Base-by-base conservation (phyloP, 2,797 vertebrate genomes). In the Phoxinus dragarum region DNA sequence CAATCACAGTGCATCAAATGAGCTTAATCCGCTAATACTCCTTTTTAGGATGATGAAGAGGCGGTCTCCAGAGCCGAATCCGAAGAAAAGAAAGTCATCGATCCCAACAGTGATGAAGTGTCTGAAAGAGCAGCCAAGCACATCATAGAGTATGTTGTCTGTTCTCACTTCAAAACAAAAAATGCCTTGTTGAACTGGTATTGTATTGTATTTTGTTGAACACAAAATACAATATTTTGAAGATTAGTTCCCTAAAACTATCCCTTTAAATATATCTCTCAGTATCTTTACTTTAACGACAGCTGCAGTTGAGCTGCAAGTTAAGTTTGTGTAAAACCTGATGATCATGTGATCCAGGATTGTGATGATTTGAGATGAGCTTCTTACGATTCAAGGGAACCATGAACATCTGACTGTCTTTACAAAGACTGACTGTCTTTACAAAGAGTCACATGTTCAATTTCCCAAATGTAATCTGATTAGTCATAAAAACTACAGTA, bases 1-100 rank as follows among this genome's bases (percentile, higher is more conserved):
- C 44, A 27, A 59, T 44, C 47, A 59, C 6, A 3, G 6, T 52
- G 44, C 19, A 59, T 72, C 73, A 74, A 80, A 80, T 80, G n/a
- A 80, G 80, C 8, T 21, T 75, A 80, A 82, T 82, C 68, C 52
- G 1, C 5, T 83, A 52, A 84, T 84, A 38, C 73, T 89, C 4
- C 88, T 78, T 89, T 8, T 1, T 79, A 99, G 97, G 98, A 99
- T 84, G 98, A 99, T 59, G 98, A 99, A 7, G 98, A 98, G 75
- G 94, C 94, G 69, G 94, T 88, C 56, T 93, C 94, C 87, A 96
- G 96, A 87, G 91, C 96, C 72, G 98, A 99, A 89, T 91, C 91
- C 0, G 97, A 98, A 87, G 97, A 98, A 90, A 98, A 97, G 94
- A 98, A 96, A 92, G 91, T 94, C 1, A 89, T 96, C 66, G 95